Base-by-base conservation (phyloP, 2,888 invertebrate species). In the Hypolimnas misippus region DNA sequence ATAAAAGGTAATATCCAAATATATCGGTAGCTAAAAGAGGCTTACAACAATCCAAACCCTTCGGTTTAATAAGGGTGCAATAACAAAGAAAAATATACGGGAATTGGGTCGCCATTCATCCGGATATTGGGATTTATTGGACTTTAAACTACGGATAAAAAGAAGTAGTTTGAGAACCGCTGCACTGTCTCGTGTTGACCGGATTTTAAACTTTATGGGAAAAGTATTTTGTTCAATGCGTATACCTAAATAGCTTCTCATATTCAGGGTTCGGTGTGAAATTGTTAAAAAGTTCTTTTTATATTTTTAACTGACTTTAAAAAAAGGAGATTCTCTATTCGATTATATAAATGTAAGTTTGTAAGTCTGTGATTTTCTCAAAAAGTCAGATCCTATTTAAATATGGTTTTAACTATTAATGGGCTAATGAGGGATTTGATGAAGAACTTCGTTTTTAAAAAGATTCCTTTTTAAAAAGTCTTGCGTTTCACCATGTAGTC, bases 81-180 rank as follows among this genome's bases (percentile, higher is more conserved):
- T 65, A 67, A 63, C 61, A 67, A 67, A 67, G 59, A 62, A 59
- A 61, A 65, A 55, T 56, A 50, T 58, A 50, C 57, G 54, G 7
- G 65, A 59, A 57, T 63, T 51, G 62, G 55, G 50, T 62, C 51
- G 33, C 67, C 53, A 59, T 63, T 64, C 61, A 40, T 53, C 61
- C 65, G 62, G 57, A 65, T 55, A 50, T 62, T 31, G 58, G 67
- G 66, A 65, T 67, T 67, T 69, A 67, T 58, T 52, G 53, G 57
- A 53, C 33, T 65, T 58, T 59, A 63, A 63, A 59, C 17, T 59
- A 53, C 31, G 35, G 50, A 55, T 25, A 54, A 52, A 58, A 63
- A 55, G 59, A 31, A 40, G 62, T 59, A 55, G 53, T 50, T 54
- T 29, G 49, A 31, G 55, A 51, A 51, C 50, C 42, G 40, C 16